Evolutionary conservation across 2,797 vertebrate genomes (phyloP).

Genomic region (Knipowitschia caucasica): DNA sequence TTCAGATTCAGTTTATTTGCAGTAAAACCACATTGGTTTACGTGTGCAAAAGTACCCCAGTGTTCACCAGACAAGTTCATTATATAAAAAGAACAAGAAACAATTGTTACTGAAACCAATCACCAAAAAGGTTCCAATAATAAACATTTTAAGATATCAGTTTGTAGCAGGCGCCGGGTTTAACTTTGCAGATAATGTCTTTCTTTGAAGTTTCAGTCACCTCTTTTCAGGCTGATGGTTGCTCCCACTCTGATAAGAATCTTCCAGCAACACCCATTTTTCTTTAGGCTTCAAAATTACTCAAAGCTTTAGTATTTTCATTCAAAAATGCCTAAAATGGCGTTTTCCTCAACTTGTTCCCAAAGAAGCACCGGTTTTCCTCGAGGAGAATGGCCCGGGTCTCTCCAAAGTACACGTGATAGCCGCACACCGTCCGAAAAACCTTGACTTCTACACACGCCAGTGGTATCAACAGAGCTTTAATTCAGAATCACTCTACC

Average conservation of each 20-base stretch:
- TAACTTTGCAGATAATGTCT: not conserved
- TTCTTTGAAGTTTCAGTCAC: slow-evolving; percentile 19
- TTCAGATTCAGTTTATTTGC: too few relatives aligned
- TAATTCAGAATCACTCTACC: slow-evolving; percentile 15
- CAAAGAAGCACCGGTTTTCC: slow-evolving; percentile 46
- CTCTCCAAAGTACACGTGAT: slow-evolving; percentile 39
- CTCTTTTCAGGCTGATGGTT: slow-evolving; percentile 26
- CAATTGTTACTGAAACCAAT: too few relatives aligned
- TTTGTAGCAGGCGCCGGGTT: not conserved
- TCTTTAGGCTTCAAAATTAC: slow-evolving; percentile 46
- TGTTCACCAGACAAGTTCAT: too few relatives aligned
- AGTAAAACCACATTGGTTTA: too few relatives aligned
- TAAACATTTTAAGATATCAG: too few relatives aligned
- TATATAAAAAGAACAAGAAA: too few relatives aligned
- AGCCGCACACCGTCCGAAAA: slow-evolving; percentile 34
- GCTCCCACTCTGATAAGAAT: slow-evolving; percentile 44
- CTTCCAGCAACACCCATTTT: slow-evolving; percentile 28
- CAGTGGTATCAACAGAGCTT: slow-evolving; percentile 35
- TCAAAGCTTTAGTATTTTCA: slow-evolving; percentile 39
- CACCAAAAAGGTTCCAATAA: too few relatives aligned
- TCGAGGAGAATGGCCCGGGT: slow-evolving; percentile 48
- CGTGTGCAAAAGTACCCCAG: too few relatives aligned
- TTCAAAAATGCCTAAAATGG: slow-evolving; percentile 50
- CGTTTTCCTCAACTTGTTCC: slow-evolving; percentile 46
- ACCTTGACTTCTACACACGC: slow-evolving; percentile 30